Conservation (phyloP, 2,888 invertebrate genomes). For the Scaptomyza flava region DNA sequence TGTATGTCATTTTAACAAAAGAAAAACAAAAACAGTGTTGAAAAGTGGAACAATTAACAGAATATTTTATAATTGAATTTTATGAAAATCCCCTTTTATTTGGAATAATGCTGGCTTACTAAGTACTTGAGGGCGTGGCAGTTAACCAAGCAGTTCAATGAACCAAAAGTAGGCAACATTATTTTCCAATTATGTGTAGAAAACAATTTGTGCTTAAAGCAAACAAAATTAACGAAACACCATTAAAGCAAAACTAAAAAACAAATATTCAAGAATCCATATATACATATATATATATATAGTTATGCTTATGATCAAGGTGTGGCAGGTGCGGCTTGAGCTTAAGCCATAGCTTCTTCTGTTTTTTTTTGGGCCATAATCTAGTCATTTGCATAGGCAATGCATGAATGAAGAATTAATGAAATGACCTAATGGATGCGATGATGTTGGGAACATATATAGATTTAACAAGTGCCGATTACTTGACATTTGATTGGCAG, state of each 20-base stretch:
- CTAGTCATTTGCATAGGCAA: slow-evolving; percentile 61
- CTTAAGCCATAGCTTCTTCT: slow-evolving; percentile 1
- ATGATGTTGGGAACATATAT: slow-evolving; percentile 25
- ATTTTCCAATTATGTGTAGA: slow-evolving; percentile 70
- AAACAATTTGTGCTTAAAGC: slow-evolving; percentile 68
- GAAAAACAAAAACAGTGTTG: neutral
- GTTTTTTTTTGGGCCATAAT: slow-evolving; percentile 47
- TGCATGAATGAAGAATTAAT: slow-evolving; percentile 24
- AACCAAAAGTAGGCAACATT: slow-evolving; percentile 78
- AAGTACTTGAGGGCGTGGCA: slow-evolving; percentile 52
- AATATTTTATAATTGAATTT: slow-evolving; percentile 1
- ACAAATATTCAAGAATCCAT: slow-evolving; percentile 56
- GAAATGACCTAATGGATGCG: slow-evolving; percentile 35
- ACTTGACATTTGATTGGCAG: slow-evolving; percentile 55
- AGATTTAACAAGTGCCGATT: slow-evolving; percentile 37
- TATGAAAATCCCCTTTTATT: neutral
- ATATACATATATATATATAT: slow-evolving; percentile 19
- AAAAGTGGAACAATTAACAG: neutral
- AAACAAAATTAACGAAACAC: slow-evolving; percentile 44
- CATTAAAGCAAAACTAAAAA: slow-evolving; percentile 37
- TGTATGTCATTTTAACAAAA: slow-evolving; percentile 1
- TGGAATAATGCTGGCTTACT: neutral
- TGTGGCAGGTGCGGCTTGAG: slow-evolving; percentile 62
- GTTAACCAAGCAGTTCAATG: slow-evolving; percentile 61
- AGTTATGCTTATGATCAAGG: slow-evolving; percentile 44